These are phyloP conservation scores for Habrosyne pyritoides DNA, from an alignment of 2,888 invertebrate species.

Conservation along the genomic window DNA sequence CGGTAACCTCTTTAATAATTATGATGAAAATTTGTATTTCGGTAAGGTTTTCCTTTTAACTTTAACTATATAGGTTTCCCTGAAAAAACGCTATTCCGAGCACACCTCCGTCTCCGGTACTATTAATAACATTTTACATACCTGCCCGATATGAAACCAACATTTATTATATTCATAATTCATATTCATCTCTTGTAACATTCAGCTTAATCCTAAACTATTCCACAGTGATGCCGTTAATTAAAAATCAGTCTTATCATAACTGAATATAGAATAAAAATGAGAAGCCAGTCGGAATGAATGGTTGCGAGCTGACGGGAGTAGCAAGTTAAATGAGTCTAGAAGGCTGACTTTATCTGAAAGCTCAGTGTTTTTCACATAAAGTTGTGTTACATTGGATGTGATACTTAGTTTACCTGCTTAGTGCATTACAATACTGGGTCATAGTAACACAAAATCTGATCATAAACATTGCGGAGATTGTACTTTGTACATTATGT, in stretches of 20 bases:
- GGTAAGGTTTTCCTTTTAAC: no score
- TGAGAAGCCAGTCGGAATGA: conserved; percentile 41
- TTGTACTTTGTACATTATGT: no score
- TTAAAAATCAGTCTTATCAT: conserved; percentile 26
- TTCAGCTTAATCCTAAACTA: background rate
- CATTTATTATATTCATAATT: background rate
- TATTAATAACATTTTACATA: no score
- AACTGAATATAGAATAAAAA: conserved; percentile 30
- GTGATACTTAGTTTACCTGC: background rate
- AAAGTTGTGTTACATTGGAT: background rate
- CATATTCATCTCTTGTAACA: background rate
- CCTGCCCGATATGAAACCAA: background rate
- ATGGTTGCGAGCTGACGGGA: conserved; percentile 33
- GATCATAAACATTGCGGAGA: no score
- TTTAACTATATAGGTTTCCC: no score
- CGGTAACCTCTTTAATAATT: no score
- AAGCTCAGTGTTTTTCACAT: conserved; percentile 39
- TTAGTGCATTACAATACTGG: conserved; percentile 12
- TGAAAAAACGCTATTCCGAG: no score
- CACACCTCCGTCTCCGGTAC: no score
- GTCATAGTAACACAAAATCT: no score
- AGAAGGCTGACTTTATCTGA: conserved; percentile 57
- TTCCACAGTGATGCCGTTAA: background rate
- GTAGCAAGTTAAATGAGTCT: conserved; percentile 61
- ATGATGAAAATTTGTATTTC: no score